Evolutionary conservation across 2,797 vertebrate genomes (phyloP).

Genomic region (Sphaeramia orbicularis): DNA sequence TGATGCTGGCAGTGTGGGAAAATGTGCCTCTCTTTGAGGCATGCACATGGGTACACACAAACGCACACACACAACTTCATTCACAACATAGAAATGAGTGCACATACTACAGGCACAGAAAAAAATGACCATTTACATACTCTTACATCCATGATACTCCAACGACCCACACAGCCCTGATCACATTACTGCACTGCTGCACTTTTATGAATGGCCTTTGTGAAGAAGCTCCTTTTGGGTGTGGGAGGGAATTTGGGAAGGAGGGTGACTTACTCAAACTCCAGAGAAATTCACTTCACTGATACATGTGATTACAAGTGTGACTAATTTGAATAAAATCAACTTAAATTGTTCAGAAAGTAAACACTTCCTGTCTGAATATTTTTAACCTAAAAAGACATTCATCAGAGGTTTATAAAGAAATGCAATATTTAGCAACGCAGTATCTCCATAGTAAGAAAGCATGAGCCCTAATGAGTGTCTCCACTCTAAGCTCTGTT

Average conservation of each 20-base stretch:
- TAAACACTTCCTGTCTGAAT: not conserved
- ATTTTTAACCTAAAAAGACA: slow-evolving; percentile 9
- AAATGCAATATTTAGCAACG: slow-evolving; percentile 19
- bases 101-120: slow-evolving; percentile 56
- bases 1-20: slow-evolving; percentile 89
- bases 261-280: slow-evolving; percentile 13
- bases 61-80: slow-evolving; percentile 57
- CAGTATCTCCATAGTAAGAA: slow-evolving; percentile 19
- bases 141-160: slow-evolving; percentile 24
- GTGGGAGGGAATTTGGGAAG: slow-evolving; percentile 12
- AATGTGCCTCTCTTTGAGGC: slow-evolving; percentile 81
- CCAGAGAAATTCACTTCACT: slow-evolving; percentile 3
- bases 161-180: slow-evolving; percentile 41
- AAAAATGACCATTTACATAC: slow-evolving; percentile 50
- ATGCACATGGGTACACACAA: slow-evolving; percentile 45
- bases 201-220: slow-evolving; percentile 49
- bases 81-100: slow-evolving; percentile 55
- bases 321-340: slow-evolving; percentile 1
- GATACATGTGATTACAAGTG: not conserved
- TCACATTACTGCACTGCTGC: slow-evolving; percentile 62
- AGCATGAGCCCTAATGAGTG: slow-evolving; percentile 29
- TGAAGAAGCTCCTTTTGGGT: slow-evolving; percentile 10
- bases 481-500: slow-evolving; percentile 43
- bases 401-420: slow-evolving; percentile 16
- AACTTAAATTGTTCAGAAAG: slow-evolving; percentile 1